phyloP scores from a whole-genome alignment of 2,888 invertebrate genomes.

The Orchesella flavescens region DNA sequence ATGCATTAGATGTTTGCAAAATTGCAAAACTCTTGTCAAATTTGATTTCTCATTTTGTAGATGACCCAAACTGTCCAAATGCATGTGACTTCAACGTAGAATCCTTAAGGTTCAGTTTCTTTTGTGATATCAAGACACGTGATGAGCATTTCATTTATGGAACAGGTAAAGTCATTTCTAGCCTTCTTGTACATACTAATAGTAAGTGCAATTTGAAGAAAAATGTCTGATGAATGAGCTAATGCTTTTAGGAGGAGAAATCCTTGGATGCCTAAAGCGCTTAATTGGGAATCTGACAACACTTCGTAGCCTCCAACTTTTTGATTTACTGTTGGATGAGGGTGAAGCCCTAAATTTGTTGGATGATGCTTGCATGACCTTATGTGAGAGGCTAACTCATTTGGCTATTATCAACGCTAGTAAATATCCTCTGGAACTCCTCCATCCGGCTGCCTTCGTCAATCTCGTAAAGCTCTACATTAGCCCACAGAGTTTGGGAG shows the following conservation, averaged over 20 bases:
- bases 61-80: slow-evolving; percentile 21
- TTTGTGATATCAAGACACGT: slow-evolving; percentile 79
- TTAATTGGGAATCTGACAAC: slow-evolving; percentile 81
- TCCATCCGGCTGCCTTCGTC: slow-evolving; percentile 85
- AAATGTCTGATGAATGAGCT: not conserved
- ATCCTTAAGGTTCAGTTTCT: slow-evolving; percentile 82
- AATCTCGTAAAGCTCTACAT: slow-evolving; percentile 76
- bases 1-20: too few species aligned
- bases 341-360: slow-evolving; percentile 82
- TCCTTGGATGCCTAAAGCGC: slow-evolving; percentile 80
- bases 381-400: slow-evolving; percentile 79
- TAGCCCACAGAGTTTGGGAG: slow-evolving; percentile 83
- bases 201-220: slow-evolving; percentile 9
- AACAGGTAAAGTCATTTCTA: slow-evolving; percentile 79
- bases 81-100: slow-evolving; percentile 75
- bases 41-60: too few species aligned
- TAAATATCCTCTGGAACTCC: slow-evolving; percentile 80
- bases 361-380: slow-evolving; percentile 82
- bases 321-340: slow-evolving; percentile 83
- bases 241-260: slow-evolving; percentile 75
- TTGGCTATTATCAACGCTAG: slow-evolving; percentile 85
- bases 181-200: slow-evolving; percentile 56
- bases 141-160: slow-evolving; percentile 81
- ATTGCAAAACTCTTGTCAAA: too few species aligned
- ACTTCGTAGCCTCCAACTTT: slow-evolving; percentile 80